Base-by-base conservation (phyloP, 2,113 vertebrate species). In the Hystrix brachyura region DNA sequence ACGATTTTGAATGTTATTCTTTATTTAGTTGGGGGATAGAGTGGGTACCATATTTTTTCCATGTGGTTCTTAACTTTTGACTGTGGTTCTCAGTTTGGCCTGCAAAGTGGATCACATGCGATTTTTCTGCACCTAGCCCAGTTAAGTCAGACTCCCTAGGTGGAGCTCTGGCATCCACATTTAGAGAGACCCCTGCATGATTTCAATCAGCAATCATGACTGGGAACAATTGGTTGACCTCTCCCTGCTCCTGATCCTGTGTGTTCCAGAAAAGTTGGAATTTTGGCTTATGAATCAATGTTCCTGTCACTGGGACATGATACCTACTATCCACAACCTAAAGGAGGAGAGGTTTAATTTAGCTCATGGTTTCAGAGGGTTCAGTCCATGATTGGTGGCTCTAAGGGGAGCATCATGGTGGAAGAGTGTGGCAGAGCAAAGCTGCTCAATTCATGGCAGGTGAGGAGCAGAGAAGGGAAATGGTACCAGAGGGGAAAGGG, bases 141-240 rank as follows among this genome's bases (percentile, higher is more conserved):
- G 6, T 18, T 1, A 13, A 48, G 10, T 27, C 53, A 64, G 72
- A 23, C 19, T 29, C 19, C 9, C 43, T 48, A 57, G 23, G 25
- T 7, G 12, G 55, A 27, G 1, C 59, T 62, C 23, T 48, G 38
- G 23, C 48, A 7, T 9, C 25, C 1, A 38, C 11, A 0, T 9
- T 23, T 46, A 2, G 9, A 29, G 5, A 34, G 2, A 7, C 9
- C 9, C 19, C 5, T 7, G 2, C 32, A 11, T 48, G 81, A 71
- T 23, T 67, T 38, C 19, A 12, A 0, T 11, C 69, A 6, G 43
- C 12, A 15, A 29, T 17, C 0, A 3, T 13, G 48, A 2, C 5
- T 18, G 64, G 3, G 29, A 5, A 38, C 43, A n/a, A 3, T 53
- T 2, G 21, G 57, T 38, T 4, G 9, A 0, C 2, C 0, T 5